These are phyloP conservation scores for Drosophila recens DNA, from an alignment of 2,888 invertebrate genomes.

Conservation along the genomic window DNA sequence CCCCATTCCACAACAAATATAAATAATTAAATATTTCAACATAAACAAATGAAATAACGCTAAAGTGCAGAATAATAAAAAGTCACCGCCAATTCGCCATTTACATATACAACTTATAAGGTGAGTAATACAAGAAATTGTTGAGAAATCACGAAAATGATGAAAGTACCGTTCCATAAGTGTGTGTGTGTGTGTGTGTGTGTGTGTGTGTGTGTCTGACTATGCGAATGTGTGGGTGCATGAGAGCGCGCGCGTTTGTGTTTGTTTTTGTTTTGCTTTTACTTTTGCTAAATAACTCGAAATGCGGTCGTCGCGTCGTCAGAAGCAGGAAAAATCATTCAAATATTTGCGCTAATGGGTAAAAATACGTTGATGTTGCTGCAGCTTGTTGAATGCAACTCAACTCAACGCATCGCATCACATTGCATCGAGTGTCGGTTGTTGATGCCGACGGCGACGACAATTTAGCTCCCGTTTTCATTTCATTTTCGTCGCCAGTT, in stretches of 20 bases:
- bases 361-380: constrained; percentile 59
- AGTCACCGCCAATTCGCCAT: constrained; percentile 45
- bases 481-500: constrained; percentile 57
- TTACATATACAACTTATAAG: constrained; percentile 47
- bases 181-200: constrained; percentile 17
- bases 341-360: constrained; percentile 69
- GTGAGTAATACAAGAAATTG: constrained; percentile 53
- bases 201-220: constrained; percentile 24
- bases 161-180: constrained; percentile 49
- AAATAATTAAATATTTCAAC: constrained; percentile 33
- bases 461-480: constrained; percentile 60
- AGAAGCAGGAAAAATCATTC: constrained; percentile 48
- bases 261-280: constrained; percentile 55
- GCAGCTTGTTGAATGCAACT: constrained; percentile 69
- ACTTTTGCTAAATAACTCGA: constrained; percentile 51
- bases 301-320: constrained; percentile 64
- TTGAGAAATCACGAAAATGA: constrained; percentile 55
- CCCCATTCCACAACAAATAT: constrained; percentile 49
- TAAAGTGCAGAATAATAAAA: constrained; percentile 26
- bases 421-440: constrained; percentile 24
- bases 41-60: constrained; percentile 38
- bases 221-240: constrained; percentile 33
- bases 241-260: constrained; percentile 48
- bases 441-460: constrained; percentile 31
- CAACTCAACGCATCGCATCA: constrained; percentile 5